These are phyloP conservation scores for Liopterus haemorrhoidalis DNA, from an alignment of 2,888 invertebrate species.

Conservation along the genomic window DNA sequence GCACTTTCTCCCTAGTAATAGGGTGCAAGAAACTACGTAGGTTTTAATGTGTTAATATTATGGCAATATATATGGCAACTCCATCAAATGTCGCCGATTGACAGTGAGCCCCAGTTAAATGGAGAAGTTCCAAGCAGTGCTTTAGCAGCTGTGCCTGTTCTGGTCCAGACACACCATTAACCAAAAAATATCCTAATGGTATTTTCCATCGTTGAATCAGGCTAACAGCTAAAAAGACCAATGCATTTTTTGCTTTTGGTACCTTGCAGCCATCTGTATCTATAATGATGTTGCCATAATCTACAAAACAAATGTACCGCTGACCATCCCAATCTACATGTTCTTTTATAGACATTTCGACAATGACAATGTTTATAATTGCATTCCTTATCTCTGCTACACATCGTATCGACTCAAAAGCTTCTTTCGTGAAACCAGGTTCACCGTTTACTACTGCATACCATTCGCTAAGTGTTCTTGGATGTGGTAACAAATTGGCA, in stretches of 20 bases:
- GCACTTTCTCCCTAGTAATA: no score
- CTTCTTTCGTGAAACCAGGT: constrained; percentile 8
- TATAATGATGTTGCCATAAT: neutral
- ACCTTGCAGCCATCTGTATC: neutral
- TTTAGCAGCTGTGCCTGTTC: constrained; percentile 1
- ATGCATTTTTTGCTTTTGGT: constrained; percentile 1
- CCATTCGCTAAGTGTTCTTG: constrained; percentile 4
- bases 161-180: neutral
- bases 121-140: neutral
- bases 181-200: neutral
- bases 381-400: neutral
- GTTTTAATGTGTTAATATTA: no score
- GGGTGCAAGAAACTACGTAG: no score
- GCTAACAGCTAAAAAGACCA: constrained; percentile 4
- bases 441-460: constrained; percentile 2
- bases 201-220: constrained; percentile 3
- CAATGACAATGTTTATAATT: constrained; percentile 5
- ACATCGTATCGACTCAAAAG: neutral
- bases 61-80: no score
- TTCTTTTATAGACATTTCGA: constrained; percentile 7
- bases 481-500: constrained; percentile 3
- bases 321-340: constrained; percentile 6
- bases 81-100: constrained; percentile 9
- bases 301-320: constrained; percentile 1
- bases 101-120: constrained; percentile 4